Conservation (phyloP, 2,113 vertebrate species). For the Riparia riparia region DNA sequence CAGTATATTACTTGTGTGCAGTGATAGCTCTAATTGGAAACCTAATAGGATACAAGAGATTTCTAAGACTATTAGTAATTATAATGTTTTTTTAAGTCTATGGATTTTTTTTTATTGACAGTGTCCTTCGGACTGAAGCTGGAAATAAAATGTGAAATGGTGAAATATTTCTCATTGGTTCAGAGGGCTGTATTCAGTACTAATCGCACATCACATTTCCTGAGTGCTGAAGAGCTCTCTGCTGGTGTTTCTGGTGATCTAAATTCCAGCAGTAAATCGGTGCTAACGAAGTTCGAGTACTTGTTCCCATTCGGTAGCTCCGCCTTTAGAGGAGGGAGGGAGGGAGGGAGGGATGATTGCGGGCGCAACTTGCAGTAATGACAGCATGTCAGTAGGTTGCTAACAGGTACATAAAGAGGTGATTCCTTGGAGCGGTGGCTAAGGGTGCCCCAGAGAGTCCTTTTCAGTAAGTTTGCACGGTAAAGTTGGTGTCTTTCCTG, state of each 20-base stretch:
- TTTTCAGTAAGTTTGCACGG: neutral
- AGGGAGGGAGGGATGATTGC: neutral
- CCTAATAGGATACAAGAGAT: conserved; percentile 2
- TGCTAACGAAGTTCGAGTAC: conserved; percentile 39
- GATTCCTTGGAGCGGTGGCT: neutral
- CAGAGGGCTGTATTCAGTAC: neutral
- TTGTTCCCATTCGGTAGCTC: conserved; percentile 28
- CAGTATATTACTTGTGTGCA: neutral
- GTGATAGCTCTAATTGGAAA: conserved; percentile 29
- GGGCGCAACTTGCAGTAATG: neutral
- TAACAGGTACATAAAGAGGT: conserved; percentile 3
- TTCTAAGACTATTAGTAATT: conserved; percentile 18
- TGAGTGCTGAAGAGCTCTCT: conserved; percentile 30
- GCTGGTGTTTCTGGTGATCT: neutral
- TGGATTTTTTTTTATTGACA: conserved; percentile 34
- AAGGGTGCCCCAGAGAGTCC: conserved; percentile 11
- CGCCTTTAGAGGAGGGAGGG: neutral
- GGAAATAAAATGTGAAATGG: conserved; percentile 4
- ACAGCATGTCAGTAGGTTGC: conserved; percentile 8
- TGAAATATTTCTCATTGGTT: neutral
- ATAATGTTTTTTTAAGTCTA: conserved; percentile 26
- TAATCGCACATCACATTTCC: neutral
- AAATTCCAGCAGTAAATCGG: conserved; percentile 14
- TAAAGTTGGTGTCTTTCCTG: neutral
- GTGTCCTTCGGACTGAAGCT: conserved; percentile 16